Base-by-base conservation (phyloP, 2,888 invertebrate species). In the Ectropis crepuscularia region DNA sequence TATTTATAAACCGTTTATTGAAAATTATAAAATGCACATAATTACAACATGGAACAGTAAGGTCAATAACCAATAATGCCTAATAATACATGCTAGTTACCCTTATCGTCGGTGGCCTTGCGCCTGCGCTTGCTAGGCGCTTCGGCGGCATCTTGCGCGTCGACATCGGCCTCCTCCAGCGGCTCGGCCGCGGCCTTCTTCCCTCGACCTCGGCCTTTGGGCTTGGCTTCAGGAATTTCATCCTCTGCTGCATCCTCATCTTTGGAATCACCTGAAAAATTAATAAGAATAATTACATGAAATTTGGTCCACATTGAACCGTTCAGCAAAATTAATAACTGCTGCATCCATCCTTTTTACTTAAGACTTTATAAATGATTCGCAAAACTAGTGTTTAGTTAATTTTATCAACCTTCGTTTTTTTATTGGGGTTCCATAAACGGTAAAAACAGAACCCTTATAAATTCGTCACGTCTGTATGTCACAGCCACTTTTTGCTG, bases 1-100 rank as follows among this genome's bases (percentile, higher is more conserved):
- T 82, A 85, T 85, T 88, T 83, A 79, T 77, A 83, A 87, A 85
- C 79, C 77, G 74, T 90, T 91, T 91, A 91, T 90, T 90, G 83
- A 79, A 77, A 83, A 79, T 83, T 84, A 85, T 83, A 81, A 77
- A 84, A 86, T 84, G 86, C 83, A 83, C 82, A 78, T 83, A 86
- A 86, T 81, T 73, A 82, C 85, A 83, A 83, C 80, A 82, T 70
- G 76, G 82, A 86, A 86, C 83, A 88, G 82, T 73, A 61, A 53
- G 28, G 81, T 87, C 82, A 79, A 78, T 74, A 71, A 74, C 69
- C 75, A 49, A 54, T 71, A 71, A 65, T 66, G 75, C 73, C 77
- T 78, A 82, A 74, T 75, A 75, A 75, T 81, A 82, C 78, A 81
- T 75, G 79, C 81, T 91, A 92, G 74, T 91, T 92, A 92, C 92